Evolutionary conservation across 1,140 invertebrate species (phyloP), one percentile per base, ranked within the genome.

Genomic region (Papilio machaon): DNA sequence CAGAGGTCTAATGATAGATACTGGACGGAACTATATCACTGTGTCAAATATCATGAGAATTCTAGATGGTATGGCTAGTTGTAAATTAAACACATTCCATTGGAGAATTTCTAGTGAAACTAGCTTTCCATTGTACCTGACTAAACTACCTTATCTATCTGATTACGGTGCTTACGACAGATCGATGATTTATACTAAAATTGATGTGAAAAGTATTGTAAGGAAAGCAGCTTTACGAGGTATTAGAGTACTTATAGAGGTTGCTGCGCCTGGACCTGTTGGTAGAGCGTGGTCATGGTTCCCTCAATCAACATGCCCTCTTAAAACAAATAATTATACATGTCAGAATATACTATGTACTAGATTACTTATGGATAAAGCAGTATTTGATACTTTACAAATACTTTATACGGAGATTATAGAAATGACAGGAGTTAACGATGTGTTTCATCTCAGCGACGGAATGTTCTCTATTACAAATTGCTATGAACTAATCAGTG

Each of bases 41-140:
- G 86, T 97, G 8, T 86, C 94, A 11, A 94, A 96, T 82, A 95
- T 98, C 15, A 95, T 96, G 85, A 94, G 96, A 79, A 97, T 97
- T 0, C 92, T 98, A 19, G 96, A 97, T 77, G 97, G 95, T 2
- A 97, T 98, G 96, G 96, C 96, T 0, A 95, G 96, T 73, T 96
- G 95, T 70, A 98, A 98, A 94, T 93, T 98, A 38, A 98, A 98
- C 92, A 96, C 97, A 5, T 96, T 98, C 64, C 97, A 98, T 90
- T 98, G 97, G 97, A 97, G 98, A 85, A 95, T 97, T 0, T 97
- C 97, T 0, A 97, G 98, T 88, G 96, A 96, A 0, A 97, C 98
- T 81, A 97, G 97, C 87, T 98, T 98, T 91, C 97, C 97, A 0
- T 95, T 97, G 82, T 90, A 96, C 23, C 95, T 97, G 0, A 94